Conservation (phyloP, 1,140 invertebrate genomes). For the Harlomillsia oculata region DNA sequence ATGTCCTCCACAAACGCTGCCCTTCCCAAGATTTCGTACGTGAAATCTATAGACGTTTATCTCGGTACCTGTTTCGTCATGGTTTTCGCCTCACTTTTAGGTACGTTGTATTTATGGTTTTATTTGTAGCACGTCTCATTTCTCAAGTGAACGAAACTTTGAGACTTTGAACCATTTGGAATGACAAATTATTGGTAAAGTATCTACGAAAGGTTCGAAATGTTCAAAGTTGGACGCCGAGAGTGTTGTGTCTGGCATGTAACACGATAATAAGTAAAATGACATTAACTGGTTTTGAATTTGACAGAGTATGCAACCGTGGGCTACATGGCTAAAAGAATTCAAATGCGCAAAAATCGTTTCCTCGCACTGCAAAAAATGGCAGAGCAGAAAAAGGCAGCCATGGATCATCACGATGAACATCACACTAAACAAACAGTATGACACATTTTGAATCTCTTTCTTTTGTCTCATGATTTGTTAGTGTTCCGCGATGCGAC, state of each 20-base stretch:
- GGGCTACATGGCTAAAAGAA: slow-evolving; percentile 88
- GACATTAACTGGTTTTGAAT: neutral
- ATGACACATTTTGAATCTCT: slow-evolving; percentile 40
- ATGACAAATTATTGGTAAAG: neutral
- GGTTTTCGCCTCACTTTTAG: slow-evolving; percentile 88
- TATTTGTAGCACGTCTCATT: neutral
- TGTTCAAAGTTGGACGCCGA: too few relatives aligned
- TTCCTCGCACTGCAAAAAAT: slow-evolving; percentile 78
- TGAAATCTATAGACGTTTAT: slow-evolving; percentile 97
- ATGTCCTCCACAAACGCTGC: slow-evolving; percentile 97
- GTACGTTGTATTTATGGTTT: slow-evolving; percentile 62
- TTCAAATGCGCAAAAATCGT: slow-evolving; percentile 86
- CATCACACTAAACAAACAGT: slow-evolving; percentile 66
- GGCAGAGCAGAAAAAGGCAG: slow-evolving; percentile 70
- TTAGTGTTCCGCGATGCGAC: too few relatives aligned
- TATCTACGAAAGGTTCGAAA: too few relatives aligned
- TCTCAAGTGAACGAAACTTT: neutral
- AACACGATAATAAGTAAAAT: too few relatives aligned
- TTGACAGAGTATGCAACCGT: slow-evolving; percentile 79
- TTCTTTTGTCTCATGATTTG: too few relatives aligned
- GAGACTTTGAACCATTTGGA: neutral
- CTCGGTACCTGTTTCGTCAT: slow-evolving; percentile 96
- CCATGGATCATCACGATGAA: slow-evolving; percentile 43
- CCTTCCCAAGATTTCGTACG: slow-evolving; percentile 95
- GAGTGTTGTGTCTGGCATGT: too few relatives aligned